A percentile compares a stretch with the other conserved stretches of the same genome.
Evolutionary conservation across 2,113 vertebrate genomes (phyloP).

Genomic region (Clupea harengus): DNA sequence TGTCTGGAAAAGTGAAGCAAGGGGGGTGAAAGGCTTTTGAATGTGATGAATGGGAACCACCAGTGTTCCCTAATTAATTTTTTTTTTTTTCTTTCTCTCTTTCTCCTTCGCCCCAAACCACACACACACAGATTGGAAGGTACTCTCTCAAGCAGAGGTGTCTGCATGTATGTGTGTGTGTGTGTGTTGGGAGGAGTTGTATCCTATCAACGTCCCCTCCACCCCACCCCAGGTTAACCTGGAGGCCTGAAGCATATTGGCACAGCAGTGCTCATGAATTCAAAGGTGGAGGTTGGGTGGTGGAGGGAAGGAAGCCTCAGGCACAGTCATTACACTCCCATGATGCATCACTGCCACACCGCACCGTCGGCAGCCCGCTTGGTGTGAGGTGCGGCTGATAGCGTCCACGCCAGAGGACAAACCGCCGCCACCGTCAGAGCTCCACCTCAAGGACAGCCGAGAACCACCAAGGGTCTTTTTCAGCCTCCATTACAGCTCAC

Average conservation of each 20-base stretch:
- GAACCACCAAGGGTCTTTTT: constrained; percentile 33
- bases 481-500: constrained; percentile 22
- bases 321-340: constrained; percentile 36
- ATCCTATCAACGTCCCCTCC: not conserved
- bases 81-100: not conserved
- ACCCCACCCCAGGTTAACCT: not conserved
- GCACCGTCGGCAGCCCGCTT: constrained; percentile 15
- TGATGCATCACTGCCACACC: constrained; percentile 34
- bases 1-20: not conserved
- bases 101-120: not conserved
- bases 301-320: not conserved
- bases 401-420: constrained; percentile 34
- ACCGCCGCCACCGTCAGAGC: not conserved
- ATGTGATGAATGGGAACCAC: constrained; percentile 6
- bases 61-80: not conserved
- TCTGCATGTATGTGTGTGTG: not conserved
- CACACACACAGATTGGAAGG: not conserved
- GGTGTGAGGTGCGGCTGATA: constrained; percentile 24
- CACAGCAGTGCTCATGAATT: not conserved
- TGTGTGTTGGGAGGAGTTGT: not conserved
- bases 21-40: not conserved
- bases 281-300: not conserved
- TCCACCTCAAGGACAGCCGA: constrained; percentile 35
- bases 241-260: not conserved
- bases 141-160: too few relatives aligned